Percentiles rank a stretch among this genome's conserved stretches.
Evolutionary conservation across 2,113 vertebrate species (phyloP).

Genomic region (Cyanoliseus patagonus): DNA sequence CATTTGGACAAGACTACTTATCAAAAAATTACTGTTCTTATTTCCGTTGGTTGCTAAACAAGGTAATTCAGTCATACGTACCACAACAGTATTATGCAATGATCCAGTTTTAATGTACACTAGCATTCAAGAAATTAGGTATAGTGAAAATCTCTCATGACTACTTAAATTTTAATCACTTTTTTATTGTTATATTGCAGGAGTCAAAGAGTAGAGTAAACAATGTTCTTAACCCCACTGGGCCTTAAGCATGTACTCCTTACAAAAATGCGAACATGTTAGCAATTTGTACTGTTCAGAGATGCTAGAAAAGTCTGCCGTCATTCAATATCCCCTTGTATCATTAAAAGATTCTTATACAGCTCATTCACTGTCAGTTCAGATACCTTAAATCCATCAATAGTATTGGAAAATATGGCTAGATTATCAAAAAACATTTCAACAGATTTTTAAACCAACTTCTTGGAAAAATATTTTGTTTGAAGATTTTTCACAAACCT

Average conservation of each 20-base stretch:
- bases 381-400: constrained; percentile 38
- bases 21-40: constrained; percentile 47
- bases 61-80: constrained; percentile 19
- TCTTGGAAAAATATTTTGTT: background rate
- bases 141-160: constrained; percentile 61
- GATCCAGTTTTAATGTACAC: constrained; percentile 57
- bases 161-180: constrained; percentile 75
- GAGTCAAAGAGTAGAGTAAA: constrained; percentile 70
- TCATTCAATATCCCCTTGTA: constrained; percentile 40
- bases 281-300: constrained; percentile 50
- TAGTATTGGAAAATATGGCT: background rate
- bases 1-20: constrained; percentile 24
- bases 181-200: constrained; percentile 68
- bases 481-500: constrained; percentile 10
- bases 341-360: constrained; percentile 12
- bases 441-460: background rate
- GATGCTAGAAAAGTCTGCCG: constrained; percentile 46
- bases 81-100: constrained; percentile 55
- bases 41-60: constrained; percentile 48
- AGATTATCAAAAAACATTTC: background rate
- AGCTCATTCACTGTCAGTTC: constrained; percentile 3
- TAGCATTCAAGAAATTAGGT: constrained; percentile 67
- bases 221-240: constrained; percentile 55
- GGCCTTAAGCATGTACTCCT: constrained; percentile 40
- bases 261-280: constrained; percentile 30